phyloP scores from a whole-genome alignment of 2,797 vertebrate genomes.

The Tapera naevia region DNA sequence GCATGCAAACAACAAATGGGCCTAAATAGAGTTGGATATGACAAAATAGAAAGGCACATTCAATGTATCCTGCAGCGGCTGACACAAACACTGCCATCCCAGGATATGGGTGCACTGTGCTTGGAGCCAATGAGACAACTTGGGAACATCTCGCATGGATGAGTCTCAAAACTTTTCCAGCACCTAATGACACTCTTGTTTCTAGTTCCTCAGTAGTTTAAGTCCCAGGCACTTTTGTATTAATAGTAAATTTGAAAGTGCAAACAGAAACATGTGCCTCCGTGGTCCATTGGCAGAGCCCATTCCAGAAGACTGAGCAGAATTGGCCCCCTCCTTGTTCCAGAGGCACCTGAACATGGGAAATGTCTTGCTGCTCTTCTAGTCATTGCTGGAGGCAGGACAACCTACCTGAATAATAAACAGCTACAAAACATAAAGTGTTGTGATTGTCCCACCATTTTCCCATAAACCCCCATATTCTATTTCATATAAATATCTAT shows the following conservation, averaged over 20 bases:
- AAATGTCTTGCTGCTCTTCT: neutral
- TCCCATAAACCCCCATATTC: neutral
- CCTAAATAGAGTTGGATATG: neutral
- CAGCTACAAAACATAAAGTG: neutral
- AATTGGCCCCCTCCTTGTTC: fast-evolving
- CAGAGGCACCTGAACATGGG: neutral
- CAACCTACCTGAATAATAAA: neutral
- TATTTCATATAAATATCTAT: neutral
- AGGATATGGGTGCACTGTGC: neutral
- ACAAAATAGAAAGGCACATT: neutral
- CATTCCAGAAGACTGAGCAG: neutral
- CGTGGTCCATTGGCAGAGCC: neutral
- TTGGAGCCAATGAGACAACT: neutral
- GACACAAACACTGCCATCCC: neutral
- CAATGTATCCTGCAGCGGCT: neutral
- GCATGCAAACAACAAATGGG: neutral
- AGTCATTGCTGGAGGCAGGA: neutral
- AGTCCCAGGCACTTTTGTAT: neutral
- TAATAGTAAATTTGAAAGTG: neutral
- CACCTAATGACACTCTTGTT: neutral
- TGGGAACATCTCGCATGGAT: neutral
- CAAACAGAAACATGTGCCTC: neutral
- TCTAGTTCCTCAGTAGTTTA: neutral
- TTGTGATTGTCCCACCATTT: neutral
- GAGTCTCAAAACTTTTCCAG: neutral